These are phyloP conservation scores for Cinclus cinclus DNA, from an alignment of 2,113 vertebrate genomes.

Conservation along the genomic window DNA sequence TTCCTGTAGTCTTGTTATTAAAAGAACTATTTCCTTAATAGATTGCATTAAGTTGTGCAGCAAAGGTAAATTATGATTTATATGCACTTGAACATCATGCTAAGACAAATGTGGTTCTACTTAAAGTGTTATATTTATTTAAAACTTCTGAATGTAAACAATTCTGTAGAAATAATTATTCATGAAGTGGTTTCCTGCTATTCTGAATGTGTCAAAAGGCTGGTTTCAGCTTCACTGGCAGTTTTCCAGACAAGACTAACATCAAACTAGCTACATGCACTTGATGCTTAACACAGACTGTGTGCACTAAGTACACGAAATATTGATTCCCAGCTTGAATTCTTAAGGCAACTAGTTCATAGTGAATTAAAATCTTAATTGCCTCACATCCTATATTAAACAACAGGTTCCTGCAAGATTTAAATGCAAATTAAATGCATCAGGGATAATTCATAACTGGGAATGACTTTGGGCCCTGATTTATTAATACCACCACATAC, in stretches of 20 bases:
- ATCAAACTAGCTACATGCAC: background rate
- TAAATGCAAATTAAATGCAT: background rate
- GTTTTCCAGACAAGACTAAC: background rate
- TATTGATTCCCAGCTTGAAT: background rate
- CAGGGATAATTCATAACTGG: background rate
- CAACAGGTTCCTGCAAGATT: background rate
- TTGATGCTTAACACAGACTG: background rate
- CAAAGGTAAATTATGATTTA: slow-evolving; percentile 50
- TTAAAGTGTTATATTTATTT: background rate
- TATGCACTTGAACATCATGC: background rate
- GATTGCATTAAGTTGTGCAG: slow-evolving; percentile 37
- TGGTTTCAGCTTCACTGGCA: background rate
- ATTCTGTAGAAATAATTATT: slow-evolving; percentile 11
- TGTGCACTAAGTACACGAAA: background rate
- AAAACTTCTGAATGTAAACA: slow-evolving; percentile 21
- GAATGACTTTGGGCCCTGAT: background rate
- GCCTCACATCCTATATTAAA: background rate
- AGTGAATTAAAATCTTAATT: background rate
- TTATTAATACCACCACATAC: background rate
- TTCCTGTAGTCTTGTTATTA: slow-evolving; percentile 62
- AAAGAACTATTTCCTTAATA: slow-evolving; percentile 64
- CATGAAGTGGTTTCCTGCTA: background rate
- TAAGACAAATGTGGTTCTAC: background rate
- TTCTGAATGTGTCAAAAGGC: background rate
- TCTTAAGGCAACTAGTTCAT: background rate